Base-by-base conservation (phyloP, 2,113 vertebrate genomes). In the Ivindomyrus marchei region DNA sequence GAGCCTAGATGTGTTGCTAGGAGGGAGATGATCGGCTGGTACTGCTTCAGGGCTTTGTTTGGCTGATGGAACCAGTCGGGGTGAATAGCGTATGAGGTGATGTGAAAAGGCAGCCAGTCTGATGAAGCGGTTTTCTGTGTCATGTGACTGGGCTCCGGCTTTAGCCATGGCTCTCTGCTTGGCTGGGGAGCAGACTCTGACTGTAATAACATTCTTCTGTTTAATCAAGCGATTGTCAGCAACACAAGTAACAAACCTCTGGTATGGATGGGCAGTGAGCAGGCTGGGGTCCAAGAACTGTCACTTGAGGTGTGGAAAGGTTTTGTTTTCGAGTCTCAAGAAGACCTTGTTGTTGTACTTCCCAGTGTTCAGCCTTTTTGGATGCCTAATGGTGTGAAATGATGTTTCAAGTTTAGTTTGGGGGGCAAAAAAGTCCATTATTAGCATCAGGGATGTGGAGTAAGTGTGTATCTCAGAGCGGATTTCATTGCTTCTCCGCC, bases 91-190 rank as follows among this genome's bases (percentile, higher is more conserved):
- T 85, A 45, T 84, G 11, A 31, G 77, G 39, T 89, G 49, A 13
- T 84, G 36, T 89, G 36, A 56, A 89, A 84, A 45, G n/a, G 74
- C 49, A 42, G 36, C 50, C 50, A 24, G 42, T 85, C 39, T 17
- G 39, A 58, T 89, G 36, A 85, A 89, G 47, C 10, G 90, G 91
- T 94, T 95, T 95, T 94, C 95, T 95, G 89, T 91, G 87, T 91
- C n/a, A 66, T 27, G 62, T 66, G 62, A 66, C 21, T 10, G 46
- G 87, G 90, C 94, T 96, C 95, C 94, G 94, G 91, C 93, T 93
- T 92, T 92, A 92, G 92, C 94, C 94, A 94, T 94, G 27, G 47
- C 49, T 45, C 17, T 89, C 45, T 10, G 49, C 49, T n/a, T 83
- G 31, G 39, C 24, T 47, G 50, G 31, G 88, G 19, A 80, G 49